These are phyloP conservation scores for Athalia cordata DNA, from an alignment of 2,888 invertebrate species.

Conservation along the genomic window DNA sequence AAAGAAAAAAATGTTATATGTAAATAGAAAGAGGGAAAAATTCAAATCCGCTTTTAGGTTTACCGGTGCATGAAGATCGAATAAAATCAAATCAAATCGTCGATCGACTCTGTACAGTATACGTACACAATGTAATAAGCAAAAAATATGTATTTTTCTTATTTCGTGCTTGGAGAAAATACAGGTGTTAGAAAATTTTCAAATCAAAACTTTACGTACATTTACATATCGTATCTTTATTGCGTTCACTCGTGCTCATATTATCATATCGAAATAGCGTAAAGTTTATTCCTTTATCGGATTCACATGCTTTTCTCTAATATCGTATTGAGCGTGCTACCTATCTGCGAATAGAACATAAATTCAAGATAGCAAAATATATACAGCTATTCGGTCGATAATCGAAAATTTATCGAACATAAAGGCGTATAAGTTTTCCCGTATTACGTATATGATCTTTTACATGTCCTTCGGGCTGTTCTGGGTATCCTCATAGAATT, in stretches of 20 bases:
- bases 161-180: neutral
- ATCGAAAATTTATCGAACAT: constrained; percentile 30
- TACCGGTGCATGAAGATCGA: constrained; percentile 36
- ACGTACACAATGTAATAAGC: neutral
- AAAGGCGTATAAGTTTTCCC: constrained; percentile 6
- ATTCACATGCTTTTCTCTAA: constrained; percentile 21
- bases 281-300: constrained; percentile 19
- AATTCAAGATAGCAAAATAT: constrained; percentile 20
- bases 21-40: constrained; percentile 11
- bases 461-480: neutral
- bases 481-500: neutral
- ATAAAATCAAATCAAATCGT: constrained; percentile 23
- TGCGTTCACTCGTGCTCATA: neutral
- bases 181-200: constrained; percentile 3
- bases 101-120: neutral
- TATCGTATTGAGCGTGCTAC: constrained; percentile 23
- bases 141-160: neutral
- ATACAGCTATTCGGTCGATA: neutral
- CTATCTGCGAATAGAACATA: constrained; percentile 23
- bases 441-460: neutral
- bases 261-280: constrained; percentile 3
- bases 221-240: constrained; percentile 7
- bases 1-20: constrained; percentile 14
- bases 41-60: constrained; percentile 18
- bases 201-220: constrained; percentile 15